Percentiles rank a stretch among this genome's conserved stretches.
Conservation (phyloP, 2,113 vertebrate species). For the Cinclus cinclus region DNA sequence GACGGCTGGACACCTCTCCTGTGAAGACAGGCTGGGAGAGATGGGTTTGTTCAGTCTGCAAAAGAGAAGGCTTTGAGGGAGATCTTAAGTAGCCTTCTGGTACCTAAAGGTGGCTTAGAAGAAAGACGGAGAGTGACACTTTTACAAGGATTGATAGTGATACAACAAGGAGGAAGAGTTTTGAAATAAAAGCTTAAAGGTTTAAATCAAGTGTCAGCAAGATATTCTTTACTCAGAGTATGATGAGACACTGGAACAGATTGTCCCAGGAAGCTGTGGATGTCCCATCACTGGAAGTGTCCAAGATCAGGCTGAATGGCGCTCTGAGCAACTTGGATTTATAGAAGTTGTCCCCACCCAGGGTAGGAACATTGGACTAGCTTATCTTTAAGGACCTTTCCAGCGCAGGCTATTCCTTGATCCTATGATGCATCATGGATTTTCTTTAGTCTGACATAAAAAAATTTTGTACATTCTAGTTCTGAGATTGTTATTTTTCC, state of each 20-base stretch:
- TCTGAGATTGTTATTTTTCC: background rate
- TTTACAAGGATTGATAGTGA: background rate
- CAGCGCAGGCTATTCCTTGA: fast-evolving
- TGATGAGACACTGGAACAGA: background rate
- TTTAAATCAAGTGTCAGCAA: background rate
- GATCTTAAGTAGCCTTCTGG: background rate
- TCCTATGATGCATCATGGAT: background rate
- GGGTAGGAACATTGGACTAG: too few relatives aligned
- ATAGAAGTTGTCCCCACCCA: background rate
- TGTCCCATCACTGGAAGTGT: background rate
- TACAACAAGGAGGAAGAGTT: background rate
- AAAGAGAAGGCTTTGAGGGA: background rate
- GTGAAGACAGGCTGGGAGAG: background rate
- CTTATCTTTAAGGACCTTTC: background rate
- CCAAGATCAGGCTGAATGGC: background rate
- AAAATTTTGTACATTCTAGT: background rate
- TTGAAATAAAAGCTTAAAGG: background rate
- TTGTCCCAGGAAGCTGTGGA: background rate
- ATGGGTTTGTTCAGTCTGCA: background rate
- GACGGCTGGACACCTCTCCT: background rate
- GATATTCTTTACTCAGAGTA: background rate
- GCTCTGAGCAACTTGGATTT: too few relatives aligned
- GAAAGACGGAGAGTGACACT: background rate
- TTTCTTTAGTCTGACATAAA: background rate
- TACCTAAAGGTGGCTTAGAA: background rate